Conservation (phyloP, 2,888 invertebrate species). For the Morpho helenor region DNA sequence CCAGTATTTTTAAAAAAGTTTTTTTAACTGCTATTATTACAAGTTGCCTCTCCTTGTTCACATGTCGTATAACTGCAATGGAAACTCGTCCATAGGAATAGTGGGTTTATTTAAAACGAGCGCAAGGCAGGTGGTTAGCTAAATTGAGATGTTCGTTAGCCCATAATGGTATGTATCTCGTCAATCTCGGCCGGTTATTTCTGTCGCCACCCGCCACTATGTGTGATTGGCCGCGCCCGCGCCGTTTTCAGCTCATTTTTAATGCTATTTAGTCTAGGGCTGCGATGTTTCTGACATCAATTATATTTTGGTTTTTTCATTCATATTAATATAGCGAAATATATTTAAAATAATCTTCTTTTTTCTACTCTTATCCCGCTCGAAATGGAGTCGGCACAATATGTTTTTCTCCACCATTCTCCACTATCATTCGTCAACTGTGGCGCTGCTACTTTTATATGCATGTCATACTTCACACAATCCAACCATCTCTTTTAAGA, state of each 20-base stretch:
- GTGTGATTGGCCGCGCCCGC: constrained; percentile 33
- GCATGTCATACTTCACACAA: no score
- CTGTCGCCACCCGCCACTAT: constrained; percentile 39
- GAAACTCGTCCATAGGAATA: constrained; percentile 13
- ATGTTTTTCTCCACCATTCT: no score
- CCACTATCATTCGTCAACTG: no score
- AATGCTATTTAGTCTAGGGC: constrained; percentile 22
- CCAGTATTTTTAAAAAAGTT: no score
- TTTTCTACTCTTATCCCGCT: no score
- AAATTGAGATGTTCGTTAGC: constrained; percentile 53
- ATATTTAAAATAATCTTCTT: no score
- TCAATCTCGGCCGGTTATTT: constrained; percentile 44
- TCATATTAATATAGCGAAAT: no score
- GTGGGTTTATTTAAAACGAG: constrained; percentile 36
- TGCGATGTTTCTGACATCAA: background rate
- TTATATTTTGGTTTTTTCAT: background rate
- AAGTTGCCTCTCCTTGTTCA: no score
- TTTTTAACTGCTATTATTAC: no score
- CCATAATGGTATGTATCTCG: constrained; percentile 49
- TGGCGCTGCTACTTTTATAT: no score
- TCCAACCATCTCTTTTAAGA: no score
- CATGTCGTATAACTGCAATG: background rate
- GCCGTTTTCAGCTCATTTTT: constrained; percentile 31
- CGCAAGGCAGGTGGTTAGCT: constrained; percentile 43
- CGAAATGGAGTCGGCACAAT: no score